A percentile compares a stretch with the other conserved stretches of the same genome.
These are phyloP conservation scores for Choristoneura rosaceana DNA, from an alignment of 2,888 invertebrate species.

Conservation along the genomic window DNA sequence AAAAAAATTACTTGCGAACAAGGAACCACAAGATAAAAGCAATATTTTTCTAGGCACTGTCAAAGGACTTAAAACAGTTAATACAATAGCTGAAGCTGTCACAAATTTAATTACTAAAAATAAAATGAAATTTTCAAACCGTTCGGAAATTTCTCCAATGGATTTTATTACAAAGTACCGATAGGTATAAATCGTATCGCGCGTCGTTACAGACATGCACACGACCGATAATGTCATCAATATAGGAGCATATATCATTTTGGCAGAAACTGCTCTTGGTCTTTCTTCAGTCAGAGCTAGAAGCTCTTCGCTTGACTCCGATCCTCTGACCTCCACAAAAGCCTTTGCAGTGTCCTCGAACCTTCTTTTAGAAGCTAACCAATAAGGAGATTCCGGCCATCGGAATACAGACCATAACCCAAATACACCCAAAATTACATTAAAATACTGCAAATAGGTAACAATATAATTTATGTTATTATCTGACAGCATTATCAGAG, in stretches of 20 bases:
- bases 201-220: background rate
- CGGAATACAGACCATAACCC: background rate
- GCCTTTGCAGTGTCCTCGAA: background rate
- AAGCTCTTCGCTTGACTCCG: background rate
- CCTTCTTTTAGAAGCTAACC: conserved; percentile 7
- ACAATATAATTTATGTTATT: background rate
- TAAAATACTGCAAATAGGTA: background rate
- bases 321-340: background rate
- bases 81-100: background rate
- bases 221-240: background rate
- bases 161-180: too few species aligned
- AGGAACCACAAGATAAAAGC: background rate
- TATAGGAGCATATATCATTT: background rate
- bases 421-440: background rate
- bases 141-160: too few species aligned
- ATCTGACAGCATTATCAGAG: background rate
- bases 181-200: background rate
- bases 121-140: background rate
- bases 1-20: background rate
- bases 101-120: background rate
- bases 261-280: background rate
- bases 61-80: background rate
- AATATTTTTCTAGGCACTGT: background rate
- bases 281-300: background rate
- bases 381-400: conserved; percentile 15